Conservation (phyloP, 2,797 vertebrate genomes). For the Buceros bicornis region DNA sequence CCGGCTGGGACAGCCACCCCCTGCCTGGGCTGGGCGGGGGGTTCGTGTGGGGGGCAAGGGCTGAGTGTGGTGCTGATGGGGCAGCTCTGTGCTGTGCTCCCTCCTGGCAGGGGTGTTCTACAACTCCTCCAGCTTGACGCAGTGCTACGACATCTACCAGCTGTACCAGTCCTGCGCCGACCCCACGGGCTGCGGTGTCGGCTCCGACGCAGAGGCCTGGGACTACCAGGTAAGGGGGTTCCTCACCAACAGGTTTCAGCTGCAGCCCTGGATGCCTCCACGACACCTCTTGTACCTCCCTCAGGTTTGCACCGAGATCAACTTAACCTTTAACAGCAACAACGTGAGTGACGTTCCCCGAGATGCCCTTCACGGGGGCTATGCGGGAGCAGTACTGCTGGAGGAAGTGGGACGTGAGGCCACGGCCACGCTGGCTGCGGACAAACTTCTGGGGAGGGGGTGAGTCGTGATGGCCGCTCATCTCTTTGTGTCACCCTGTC, state of each 20-base stretch:
- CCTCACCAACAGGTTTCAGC: background rate
- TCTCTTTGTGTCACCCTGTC: background rate
- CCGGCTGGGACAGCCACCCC: background rate
- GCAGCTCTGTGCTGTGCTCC: background rate
- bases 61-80: background rate
- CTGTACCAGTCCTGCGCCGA: slow-evolving; percentile 89
- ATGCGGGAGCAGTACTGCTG: slow-evolving; percentile 85
- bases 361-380: slow-evolving; percentile 83
- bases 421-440: slow-evolving; percentile 85
- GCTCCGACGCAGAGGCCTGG: slow-evolving; percentile 88
- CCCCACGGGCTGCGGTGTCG: slow-evolving; percentile 91
- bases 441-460: slow-evolving; percentile 89
- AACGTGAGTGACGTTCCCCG: slow-evolving; percentile 91
- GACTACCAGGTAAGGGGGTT: slow-evolving; percentile 90
- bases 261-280: background rate
- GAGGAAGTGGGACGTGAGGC: slow-evolving; percentile 86
- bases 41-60: fast-evolving
- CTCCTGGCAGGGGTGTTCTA: slow-evolving; percentile 87
- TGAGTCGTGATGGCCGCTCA: slow-evolving; percentile 53
- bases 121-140: slow-evolving; percentile 82
- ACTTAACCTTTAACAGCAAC: slow-evolving; percentile 90
- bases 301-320: slow-evolving; percentile 93
- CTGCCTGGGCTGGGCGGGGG: background rate
- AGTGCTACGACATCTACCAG: slow-evolving; percentile 86
- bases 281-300: background rate